Conservation (phyloP, 1,140 invertebrate genomes). For the Camponotus floridanus region DNA sequence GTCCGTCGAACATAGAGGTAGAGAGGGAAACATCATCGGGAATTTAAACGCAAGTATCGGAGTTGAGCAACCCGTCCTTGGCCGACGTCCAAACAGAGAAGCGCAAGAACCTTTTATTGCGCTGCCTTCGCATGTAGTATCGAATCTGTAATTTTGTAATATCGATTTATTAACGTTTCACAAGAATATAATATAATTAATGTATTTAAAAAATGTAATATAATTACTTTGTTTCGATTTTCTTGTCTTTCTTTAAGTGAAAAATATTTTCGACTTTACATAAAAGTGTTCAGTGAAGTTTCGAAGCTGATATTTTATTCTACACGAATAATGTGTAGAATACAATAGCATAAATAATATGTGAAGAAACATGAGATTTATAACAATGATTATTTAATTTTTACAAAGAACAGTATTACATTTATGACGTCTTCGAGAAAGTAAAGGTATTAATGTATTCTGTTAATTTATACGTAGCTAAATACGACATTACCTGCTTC, state of each 20-base stretch:
- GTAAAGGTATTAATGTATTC: not conserved
- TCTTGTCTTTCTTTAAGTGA: not conserved
- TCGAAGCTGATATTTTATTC: not conserved
- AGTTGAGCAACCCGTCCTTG: constrained; percentile 79
- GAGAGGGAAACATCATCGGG: constrained; percentile 5
- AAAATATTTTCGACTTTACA: not conserved
- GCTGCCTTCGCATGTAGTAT: constrained; percentile 6
- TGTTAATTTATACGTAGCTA: constrained; percentile 36
- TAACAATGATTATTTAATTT: not conserved
- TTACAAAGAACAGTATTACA: not conserved
- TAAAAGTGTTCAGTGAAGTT: not conserved
- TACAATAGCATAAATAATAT: too few species aligned
- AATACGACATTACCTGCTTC: not conserved
- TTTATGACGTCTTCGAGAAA: constrained; percentile 5
- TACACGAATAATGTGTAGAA: too few species aligned
- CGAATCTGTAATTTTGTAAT: not conserved
- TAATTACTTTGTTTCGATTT: not conserved
- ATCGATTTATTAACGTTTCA: not conserved
- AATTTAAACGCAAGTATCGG: constrained; percentile 46
- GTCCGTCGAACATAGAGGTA: not conserved
- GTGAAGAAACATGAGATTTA: not conserved
- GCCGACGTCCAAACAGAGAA: constrained; percentile 75
- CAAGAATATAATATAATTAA: constrained; percentile 22
- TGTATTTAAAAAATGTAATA: not conserved
- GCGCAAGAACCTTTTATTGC: constrained; percentile 45